A percentile compares a stretch with the other conserved stretches of the same genome.
Evolutionary conservation across 2,113 vertebrate genomes (phyloP).

Genomic region (Megaceryle torquata): DNA sequence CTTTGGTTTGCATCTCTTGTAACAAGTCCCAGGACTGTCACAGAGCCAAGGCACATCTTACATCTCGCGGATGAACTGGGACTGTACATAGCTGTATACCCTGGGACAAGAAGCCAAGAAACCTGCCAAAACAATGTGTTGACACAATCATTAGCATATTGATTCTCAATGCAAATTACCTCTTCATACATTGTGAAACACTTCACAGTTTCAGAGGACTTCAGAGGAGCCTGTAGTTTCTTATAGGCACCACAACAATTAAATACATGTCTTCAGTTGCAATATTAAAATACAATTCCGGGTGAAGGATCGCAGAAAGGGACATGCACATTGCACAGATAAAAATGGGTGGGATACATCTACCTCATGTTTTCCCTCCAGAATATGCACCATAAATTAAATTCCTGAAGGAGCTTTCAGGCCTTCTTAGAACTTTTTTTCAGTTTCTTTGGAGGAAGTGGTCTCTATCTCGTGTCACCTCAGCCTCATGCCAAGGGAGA

Average conservation of each 20-base stretch:
- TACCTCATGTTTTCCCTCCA: background rate
- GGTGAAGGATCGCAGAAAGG: background rate
- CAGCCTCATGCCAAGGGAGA: background rate
- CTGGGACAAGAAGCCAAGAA: constrained; percentile 6
- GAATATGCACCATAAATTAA: background rate
- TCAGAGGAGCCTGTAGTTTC: constrained; percentile 1
- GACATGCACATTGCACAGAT: accelerated
- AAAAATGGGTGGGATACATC: background rate
- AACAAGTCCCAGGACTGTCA: background rate
- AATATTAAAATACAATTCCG: background rate
- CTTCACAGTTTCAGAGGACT: constrained; percentile 16
- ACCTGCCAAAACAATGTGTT: background rate
- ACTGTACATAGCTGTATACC: background rate
- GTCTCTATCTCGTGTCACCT: background rate
- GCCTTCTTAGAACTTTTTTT: background rate
- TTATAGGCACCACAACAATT: background rate
- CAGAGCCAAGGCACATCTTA: constrained; percentile 9
- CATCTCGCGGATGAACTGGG: background rate
- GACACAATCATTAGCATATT: constrained; percentile 55
- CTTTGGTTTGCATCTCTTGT: background rate
- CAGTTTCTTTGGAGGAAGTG: background rate
- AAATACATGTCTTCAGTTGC: background rate
- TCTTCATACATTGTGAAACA: constrained; percentile 20
- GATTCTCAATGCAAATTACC: constrained; percentile 41
- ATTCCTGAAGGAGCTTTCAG: background rate